These are phyloP conservation scores for Dolichallabes microphthalmus DNA, from an alignment of 2,113 vertebrate species.

Conservation along the genomic window DNA sequence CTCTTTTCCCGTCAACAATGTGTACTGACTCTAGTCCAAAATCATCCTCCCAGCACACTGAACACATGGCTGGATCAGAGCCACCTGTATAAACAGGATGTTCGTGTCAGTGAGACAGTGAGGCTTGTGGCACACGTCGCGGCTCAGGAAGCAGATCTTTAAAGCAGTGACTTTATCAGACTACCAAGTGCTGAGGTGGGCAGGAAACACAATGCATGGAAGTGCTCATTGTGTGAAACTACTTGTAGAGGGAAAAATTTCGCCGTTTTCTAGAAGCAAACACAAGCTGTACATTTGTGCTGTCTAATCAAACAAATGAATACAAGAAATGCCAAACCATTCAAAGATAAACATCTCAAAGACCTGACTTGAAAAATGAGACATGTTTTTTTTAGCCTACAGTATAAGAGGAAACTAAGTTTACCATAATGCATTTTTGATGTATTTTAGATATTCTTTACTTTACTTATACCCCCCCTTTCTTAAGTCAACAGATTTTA, in stretches of 20 bases:
- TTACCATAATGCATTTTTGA: too few relatives aligned
- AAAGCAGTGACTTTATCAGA: conserved; percentile 11
- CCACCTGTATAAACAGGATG: conserved; percentile 26
- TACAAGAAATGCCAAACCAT: background rate
- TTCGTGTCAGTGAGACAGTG: conserved; percentile 24
- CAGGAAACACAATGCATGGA: conserved; percentile 36
- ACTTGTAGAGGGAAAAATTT: conserved; percentile 9
- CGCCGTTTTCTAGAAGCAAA: background rate
- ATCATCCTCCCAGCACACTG: background rate
- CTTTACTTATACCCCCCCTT: too few relatives aligned
- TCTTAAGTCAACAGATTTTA: too few relatives aligned
- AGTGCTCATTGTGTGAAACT: conserved; percentile 34
- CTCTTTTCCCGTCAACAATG: too few relatives aligned
- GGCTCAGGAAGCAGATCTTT: conserved; percentile 37
- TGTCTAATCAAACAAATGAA: background rate
- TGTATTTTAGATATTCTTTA: too few relatives aligned
- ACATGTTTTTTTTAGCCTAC: too few relatives aligned
- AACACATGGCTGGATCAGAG: background rate
- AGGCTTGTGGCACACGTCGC: background rate
- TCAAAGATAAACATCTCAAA: background rate
- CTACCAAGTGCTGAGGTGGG: conserved; percentile 31
- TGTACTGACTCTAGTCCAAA: too few relatives aligned
- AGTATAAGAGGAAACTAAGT: too few relatives aligned
- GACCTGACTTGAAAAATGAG: too few relatives aligned
- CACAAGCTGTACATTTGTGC: background rate